Conservation (phyloP, 2,888 invertebrate genomes). For the Tipula unca region DNA sequence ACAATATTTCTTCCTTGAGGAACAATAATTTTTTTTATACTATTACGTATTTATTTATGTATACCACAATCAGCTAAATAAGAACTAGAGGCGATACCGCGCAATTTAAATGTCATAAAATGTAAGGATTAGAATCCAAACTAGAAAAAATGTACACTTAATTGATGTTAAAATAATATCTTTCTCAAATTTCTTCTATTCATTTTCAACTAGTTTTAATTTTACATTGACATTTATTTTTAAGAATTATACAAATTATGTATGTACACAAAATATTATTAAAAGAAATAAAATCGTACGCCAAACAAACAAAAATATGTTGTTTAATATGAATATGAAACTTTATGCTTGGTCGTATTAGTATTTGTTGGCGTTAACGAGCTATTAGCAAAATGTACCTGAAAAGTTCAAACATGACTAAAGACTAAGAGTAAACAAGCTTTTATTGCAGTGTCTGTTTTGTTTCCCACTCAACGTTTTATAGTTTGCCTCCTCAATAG, state of each 20-base stretch:
- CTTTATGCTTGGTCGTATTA: too few species aligned
- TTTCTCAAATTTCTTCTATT: neutral
- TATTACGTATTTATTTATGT: neutral
- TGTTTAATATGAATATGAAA: neutral
- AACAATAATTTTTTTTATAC: conserved; percentile 36
- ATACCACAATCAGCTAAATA: neutral
- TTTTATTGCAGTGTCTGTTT: too few species aligned
- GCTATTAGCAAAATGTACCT: too few species aligned
- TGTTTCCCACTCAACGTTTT: too few species aligned
- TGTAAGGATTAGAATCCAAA: neutral
- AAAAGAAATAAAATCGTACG: neutral
- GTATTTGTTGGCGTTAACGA: too few species aligned
- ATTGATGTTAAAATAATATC: neutral
- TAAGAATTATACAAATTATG: neutral
- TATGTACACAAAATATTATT: neutral
- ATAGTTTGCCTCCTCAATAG: too few species aligned
- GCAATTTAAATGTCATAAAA: neutral
- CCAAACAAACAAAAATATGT: neutral
- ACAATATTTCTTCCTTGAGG: conserved; percentile 98
- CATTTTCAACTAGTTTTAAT: neutral
- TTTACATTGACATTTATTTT: neutral
- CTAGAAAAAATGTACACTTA: neutral
- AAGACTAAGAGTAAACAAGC: too few species aligned
- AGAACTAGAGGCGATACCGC: neutral
- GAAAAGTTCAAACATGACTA: too few species aligned